phyloP scores from a whole-genome alignment of 2,888 invertebrate species.

The Halocaridina rubra region DNA sequence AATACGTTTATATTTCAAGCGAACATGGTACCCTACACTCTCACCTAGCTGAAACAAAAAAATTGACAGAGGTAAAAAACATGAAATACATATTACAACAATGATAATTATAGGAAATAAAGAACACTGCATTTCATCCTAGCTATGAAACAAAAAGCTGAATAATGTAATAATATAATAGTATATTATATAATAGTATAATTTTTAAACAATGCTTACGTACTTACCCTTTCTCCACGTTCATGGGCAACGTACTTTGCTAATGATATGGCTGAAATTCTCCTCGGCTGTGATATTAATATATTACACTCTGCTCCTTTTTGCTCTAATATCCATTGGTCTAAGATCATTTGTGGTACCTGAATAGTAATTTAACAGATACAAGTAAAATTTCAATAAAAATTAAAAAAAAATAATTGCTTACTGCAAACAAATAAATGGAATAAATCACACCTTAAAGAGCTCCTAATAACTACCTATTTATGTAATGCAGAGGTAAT shows the following conservation, averaged over 20 bases:
- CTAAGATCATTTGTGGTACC: slow-evolving; percentile 75
- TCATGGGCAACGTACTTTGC: slow-evolving; percentile 77
- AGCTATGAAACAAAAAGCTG: no score
- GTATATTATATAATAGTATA: not conserved
- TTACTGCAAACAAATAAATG: not conserved
- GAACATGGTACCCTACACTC: slow-evolving; percentile 77
- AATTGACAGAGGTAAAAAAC: no score
- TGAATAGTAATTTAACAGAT: no score
- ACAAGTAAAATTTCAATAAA: no score
- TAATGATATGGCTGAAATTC: slow-evolving; percentile 78
- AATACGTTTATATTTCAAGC: slow-evolving; percentile 64
- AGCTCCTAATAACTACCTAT: no score
- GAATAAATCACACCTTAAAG: not conserved
- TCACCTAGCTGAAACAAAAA: slow-evolving; percentile 76
- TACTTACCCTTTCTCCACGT: slow-evolving; percentile 73
- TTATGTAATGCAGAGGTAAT: no score
- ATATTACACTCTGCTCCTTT: slow-evolving; percentile 72
- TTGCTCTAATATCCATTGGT: slow-evolving; percentile 70
- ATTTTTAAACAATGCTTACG: no score
- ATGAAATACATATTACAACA: no score
- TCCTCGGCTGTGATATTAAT: slow-evolving; percentile 77
- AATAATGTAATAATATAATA: not conserved
- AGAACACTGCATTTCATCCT: no score
- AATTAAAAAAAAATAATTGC: slow-evolving; percentile 65
- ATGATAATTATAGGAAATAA: no score